phyloP scores from a whole-genome alignment of 2,888 invertebrate genomes.

The Phyllotreta cruciferae region DNA sequence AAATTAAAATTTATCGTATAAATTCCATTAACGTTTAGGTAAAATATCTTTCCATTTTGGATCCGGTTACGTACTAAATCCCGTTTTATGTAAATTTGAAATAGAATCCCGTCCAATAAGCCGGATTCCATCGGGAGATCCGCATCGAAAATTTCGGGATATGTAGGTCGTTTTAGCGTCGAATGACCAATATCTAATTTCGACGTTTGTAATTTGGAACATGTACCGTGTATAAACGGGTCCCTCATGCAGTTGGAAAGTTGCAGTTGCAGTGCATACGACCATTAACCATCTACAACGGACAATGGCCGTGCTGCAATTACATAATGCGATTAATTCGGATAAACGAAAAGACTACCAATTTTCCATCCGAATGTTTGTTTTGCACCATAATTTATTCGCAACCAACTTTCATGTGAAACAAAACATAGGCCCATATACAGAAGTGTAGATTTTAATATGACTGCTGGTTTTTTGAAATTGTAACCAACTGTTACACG shows the following conservation, averaged over 20 bases:
- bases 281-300: conserved; percentile 7
- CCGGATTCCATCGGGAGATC: conserved; percentile 25
- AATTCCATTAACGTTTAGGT: too few relatives aligned
- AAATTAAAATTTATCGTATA: too few relatives aligned
- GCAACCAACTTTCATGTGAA: too few relatives aligned
- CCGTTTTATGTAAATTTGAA: conserved; percentile 24
- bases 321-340: conserved; percentile 11
- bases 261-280: conserved; percentile 5
- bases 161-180: conserved; percentile 15
- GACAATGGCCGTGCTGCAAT: conserved; percentile 12
- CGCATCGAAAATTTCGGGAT: conserved; percentile 23
- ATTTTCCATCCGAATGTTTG: too few relatives aligned
- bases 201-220: conserved; percentile 26
- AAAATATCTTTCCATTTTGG: neutral
- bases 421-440: too few relatives aligned
- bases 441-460: too few relatives aligned
- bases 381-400: too few relatives aligned
- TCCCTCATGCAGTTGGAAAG: conserved; percentile 14
- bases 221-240: conserved; percentile 19
- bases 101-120: conserved; percentile 18
- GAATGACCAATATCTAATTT: conserved; percentile 26
- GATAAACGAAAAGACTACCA: conserved; percentile 4
- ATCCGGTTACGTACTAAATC: conserved; percentile 13
- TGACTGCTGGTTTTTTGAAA: too few relatives aligned
- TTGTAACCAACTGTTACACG: too few relatives aligned